A percentile compares a stretch with the other conserved stretches of the same genome.
These are phyloP conservation scores for Dorcus parallelipipedus DNA, from an alignment of 2,888 invertebrate species.

Conservation along the genomic window DNA sequence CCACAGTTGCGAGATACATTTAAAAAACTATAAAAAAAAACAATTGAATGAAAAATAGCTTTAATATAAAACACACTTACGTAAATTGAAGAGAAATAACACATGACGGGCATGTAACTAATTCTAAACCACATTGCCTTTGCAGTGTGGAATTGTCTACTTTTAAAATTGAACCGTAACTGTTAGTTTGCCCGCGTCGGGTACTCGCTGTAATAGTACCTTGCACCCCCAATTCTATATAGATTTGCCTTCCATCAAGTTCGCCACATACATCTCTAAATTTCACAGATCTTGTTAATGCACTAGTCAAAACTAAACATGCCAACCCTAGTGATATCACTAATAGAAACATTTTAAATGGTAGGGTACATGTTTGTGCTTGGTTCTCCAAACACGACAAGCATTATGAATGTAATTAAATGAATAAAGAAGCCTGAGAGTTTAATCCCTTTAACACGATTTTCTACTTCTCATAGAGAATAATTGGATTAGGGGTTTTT, in stretches of 20 bases:
- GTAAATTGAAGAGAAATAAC: conserved; percentile 56
- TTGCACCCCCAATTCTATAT: conserved; percentile 44
- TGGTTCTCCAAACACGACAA: too few species aligned
- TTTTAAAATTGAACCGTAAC: neutral
- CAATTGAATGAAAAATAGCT: too few species aligned
- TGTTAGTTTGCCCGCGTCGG: conserved; percentile 23
- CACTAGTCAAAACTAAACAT: too few species aligned
- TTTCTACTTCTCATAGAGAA: too few species aligned
- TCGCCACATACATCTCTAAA: conserved; percentile 37
- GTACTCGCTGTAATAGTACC: conserved; percentile 43
- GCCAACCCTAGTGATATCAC: too few species aligned
- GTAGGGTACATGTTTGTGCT: too few species aligned
- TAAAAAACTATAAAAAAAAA: conserved; percentile 33
- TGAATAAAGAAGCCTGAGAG: too few species aligned
- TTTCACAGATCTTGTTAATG: too few species aligned
- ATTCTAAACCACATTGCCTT: conserved; percentile 45
- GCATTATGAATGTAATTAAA: too few species aligned
- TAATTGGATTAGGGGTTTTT: neutral
- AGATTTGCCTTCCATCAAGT: conserved; percentile 41
- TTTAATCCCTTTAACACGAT: too few species aligned
- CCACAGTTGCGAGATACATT: conserved; percentile 42
- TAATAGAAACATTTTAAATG: too few species aligned
- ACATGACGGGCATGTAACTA: conserved; percentile 69
- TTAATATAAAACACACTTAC: conserved; percentile 27
- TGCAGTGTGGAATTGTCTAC: neutral